Conservation (phyloP, 2,113 vertebrate genomes). For the Perccottus glenii region DNA sequence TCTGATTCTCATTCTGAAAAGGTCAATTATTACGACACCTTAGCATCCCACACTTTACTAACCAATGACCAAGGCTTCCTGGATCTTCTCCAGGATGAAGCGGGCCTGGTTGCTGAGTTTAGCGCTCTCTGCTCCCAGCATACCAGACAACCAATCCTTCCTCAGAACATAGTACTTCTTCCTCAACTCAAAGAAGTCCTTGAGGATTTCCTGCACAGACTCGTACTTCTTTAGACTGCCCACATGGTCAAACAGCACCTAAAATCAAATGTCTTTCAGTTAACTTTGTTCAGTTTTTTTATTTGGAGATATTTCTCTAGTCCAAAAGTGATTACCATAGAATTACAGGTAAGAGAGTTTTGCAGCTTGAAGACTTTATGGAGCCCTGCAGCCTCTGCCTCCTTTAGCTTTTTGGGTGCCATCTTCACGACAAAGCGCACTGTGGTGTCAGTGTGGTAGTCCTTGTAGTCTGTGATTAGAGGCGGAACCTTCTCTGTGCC, state of each 20-base stretch:
- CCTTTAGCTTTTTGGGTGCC: conserved; percentile 86
- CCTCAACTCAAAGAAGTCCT: conserved; percentile 92
- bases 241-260: conserved; percentile 97
- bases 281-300: too few relatives aligned
- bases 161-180: conserved; percentile 90
- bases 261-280: not conserved
- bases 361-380: conserved; percentile 99
- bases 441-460: conserved; percentile 96
- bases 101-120: conserved; percentile 96
- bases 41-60: conserved; percentile 78
- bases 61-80: conserved; percentile 95
- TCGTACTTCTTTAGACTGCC: conserved; percentile 96
- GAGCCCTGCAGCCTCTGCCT: conserved; percentile 86
- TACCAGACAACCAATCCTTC: conserved; percentile 94
- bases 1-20: too few relatives aligned
- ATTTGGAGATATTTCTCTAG: not conserved
- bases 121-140: conserved; percentile 89
- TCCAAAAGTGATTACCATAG: conserved; percentile 83
- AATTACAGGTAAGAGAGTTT: conserved; percentile 89
- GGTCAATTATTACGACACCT: conserved; percentile 73
- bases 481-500: conserved; percentile 92
- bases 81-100: conserved; percentile 98
- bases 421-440: conserved; percentile 94
- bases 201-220: conserved; percentile 86
- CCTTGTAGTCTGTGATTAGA: conserved; percentile 94